A percentile compares a stretch with the other conserved stretches of the same genome.
Conservation (phyloP, 2,888 invertebrate genomes). For the Acanthosepion lycidas region DNA sequence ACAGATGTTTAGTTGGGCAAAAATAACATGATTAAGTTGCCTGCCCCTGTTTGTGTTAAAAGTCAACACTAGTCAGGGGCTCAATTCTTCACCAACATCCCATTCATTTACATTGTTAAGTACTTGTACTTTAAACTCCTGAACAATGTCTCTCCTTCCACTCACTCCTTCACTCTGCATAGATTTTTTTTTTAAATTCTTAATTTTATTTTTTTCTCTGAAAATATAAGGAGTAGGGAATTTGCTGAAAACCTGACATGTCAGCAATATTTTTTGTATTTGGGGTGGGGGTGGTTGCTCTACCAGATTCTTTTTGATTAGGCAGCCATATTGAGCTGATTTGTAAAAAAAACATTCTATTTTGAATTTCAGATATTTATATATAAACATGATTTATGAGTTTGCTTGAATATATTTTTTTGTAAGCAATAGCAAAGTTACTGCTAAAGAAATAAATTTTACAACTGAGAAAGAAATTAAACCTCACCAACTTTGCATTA, state of each 20-base stretch:
- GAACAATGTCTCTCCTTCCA: neutral
- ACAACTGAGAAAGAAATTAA: no score
- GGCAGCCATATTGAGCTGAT: no score
- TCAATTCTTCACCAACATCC: neutral
- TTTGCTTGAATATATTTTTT: no score
- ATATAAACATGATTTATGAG: no score
- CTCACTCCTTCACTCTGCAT: neutral
- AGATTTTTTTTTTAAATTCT: neutral
- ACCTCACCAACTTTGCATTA: no score
- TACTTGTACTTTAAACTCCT: neutral
- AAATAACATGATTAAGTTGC: neutral
- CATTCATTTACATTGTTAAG: constrained; percentile 18
- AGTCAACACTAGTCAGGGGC: neutral
- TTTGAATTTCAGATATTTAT: no score
- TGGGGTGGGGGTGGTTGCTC: no score
- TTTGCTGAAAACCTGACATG: neutral
- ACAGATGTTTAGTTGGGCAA: neutral
- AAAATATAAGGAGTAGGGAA: neutral
- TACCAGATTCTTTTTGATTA: no score
- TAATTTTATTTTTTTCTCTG: neutral
- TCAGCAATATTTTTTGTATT: neutral
- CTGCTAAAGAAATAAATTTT: no score
- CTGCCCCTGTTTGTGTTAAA: neutral
- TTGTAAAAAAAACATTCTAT: no score
- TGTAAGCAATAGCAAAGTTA: no score